Evolutionary conservation across 2,888 invertebrate genomes (phyloP).

Genomic region (Aporophyla lueneburgensis): DNA sequence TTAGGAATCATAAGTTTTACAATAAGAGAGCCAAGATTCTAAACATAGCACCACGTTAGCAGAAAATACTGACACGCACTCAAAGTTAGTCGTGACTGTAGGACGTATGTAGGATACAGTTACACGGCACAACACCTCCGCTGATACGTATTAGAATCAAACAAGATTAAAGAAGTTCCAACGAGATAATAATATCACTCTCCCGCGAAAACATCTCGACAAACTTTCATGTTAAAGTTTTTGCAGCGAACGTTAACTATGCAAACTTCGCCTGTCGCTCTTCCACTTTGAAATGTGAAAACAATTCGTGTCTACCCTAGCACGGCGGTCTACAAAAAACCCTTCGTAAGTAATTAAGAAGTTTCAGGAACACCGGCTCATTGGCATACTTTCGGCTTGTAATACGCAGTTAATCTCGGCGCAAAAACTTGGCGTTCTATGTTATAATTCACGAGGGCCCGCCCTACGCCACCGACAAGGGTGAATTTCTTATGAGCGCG

Average conservation of each 20-base stretch:
- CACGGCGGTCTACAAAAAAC: conserved; percentile 78
- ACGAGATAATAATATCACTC: conserved; percentile 67
- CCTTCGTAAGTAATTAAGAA: conserved; percentile 86
- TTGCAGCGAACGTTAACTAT: conserved; percentile 74
- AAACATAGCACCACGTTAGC: conserved; percentile 1
- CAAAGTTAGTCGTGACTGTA: conserved; percentile 22
- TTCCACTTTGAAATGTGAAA: conserved; percentile 75
- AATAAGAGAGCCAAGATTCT: conserved; percentile 1
- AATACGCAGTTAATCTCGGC: conserved; percentile 87
- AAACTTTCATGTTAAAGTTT: conserved; percentile 72
- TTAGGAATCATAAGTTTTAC: too few relatives aligned
- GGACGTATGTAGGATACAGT: conserved; percentile 22
- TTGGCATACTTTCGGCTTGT: conserved; percentile 87
- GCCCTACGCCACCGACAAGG: conserved; percentile 81
- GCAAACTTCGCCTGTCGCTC: conserved; percentile 75
- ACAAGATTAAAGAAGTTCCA: conserved; percentile 63
- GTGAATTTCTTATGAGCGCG: conserved; percentile 85
- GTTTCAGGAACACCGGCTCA: conserved; percentile 84
- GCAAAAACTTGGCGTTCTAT: conserved; percentile 85
- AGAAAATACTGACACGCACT: conserved; percentile 14
- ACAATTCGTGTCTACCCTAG: conserved; percentile 76
- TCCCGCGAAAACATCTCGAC: conserved; percentile 66
- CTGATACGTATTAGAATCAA: conserved; percentile 56
- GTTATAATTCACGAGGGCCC: conserved; percentile 85
- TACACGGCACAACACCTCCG: conserved; percentile 34